phyloP scores from a whole-genome alignment of 2,888 invertebrate species.

The Antitype chi region DNA sequence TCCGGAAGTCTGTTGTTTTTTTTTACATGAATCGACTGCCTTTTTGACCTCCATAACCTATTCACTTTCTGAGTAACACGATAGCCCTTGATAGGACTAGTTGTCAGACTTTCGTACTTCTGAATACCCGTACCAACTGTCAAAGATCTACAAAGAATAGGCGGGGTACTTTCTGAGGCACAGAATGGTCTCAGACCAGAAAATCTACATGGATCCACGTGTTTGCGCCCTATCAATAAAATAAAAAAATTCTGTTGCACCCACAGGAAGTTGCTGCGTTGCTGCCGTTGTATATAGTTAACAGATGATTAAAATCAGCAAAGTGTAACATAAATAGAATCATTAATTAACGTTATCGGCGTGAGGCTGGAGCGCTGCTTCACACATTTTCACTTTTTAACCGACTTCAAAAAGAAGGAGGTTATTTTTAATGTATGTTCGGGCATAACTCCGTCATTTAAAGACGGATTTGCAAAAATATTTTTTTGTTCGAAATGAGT shows the following conservation, averaged over 20 bases:
- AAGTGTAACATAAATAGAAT: slow-evolving; percentile 17
- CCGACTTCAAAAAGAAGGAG: too few species aligned
- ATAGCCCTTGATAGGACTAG: not conserved
- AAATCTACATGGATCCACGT: not conserved
- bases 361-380: not conserved
- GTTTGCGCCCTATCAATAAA: not conserved
- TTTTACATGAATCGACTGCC: not conserved
- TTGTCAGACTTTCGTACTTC: not conserved
- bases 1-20: too few species aligned
- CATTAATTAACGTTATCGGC: not conserved
- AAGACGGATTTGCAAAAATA: too few species aligned
- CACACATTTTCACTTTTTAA: not conserved
- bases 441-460: too few species aligned
- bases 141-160: not conserved
- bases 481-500: too few species aligned
- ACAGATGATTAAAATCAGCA: slow-evolving; percentile 24
- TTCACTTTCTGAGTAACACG: not conserved
- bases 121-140: not conserved
- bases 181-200: not conserved
- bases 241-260: not conserved
- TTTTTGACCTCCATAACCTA: not conserved
- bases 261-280: not conserved
- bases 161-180: not conserved
- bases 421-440: too few species aligned
- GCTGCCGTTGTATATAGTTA: not conserved